Evolutionary conservation across 1,140 invertebrate species (phyloP), one percentile per base, ranked within the genome.

Genomic region (Caenorhabditis remanei): DNA sequence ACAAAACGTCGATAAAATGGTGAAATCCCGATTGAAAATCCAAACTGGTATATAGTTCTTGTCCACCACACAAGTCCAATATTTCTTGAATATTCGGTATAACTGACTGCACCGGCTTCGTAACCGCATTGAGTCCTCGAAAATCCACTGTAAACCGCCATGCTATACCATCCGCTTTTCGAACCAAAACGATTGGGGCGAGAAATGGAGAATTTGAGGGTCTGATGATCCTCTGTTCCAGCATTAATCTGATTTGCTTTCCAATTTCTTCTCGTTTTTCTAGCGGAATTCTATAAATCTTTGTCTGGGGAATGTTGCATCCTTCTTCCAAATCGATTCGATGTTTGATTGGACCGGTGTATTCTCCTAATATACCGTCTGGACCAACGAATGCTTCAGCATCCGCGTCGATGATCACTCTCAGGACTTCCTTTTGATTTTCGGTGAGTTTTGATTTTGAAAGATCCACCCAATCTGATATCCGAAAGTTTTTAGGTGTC

Each of bases 11-110:
- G 32, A 32, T 32, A 32, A 32, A 32, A 32, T 58, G 55, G 55
- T 58, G 55, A 19, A 58, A 58, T 16, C 55, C 55, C 6, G 55
- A 14, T 6, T 14, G 14, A n/a, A 58, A 58, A 58, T 58, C 55
- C 14, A 58, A n/a, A 6, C 14, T 58, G 6, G 55, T 58, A n/a
- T 58, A 58, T 14, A 58, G 6, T 7, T 6, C 13, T 7, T n/a
- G 14, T 58, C 19, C 55, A n/a, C 14, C 55, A 7, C 14, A 19
- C 14, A 58, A 7, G 19, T 58, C 55, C 19, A 58, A n/a, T 14
- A 58, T 14, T n/a, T 58, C 55, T n/a, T 58, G 55, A n/a, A 58
- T 58, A n/a, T 58, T 58, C 55, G 55, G 55, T 58, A 58, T 7
- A 58, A 58, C 55, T n/a, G 55, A 58, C 19, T 58, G 55, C 6